Evolutionary conservation across 1,140 invertebrate species (phyloP), one percentile per base, ranked within the genome.

Genomic region (Drosophila pseudoananassae): DNA sequence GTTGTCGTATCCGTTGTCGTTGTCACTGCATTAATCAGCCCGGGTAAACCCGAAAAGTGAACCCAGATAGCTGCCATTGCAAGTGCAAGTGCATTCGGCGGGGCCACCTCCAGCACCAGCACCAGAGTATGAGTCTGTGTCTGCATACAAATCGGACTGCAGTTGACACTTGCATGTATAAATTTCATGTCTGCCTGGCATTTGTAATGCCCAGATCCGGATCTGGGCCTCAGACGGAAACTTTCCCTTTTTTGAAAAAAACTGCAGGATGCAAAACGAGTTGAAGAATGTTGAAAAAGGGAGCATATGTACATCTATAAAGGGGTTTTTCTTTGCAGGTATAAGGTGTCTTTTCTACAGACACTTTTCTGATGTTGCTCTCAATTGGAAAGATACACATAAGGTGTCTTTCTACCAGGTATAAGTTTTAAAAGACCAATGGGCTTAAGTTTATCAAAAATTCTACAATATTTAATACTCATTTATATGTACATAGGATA

Each of bases 131-230:
- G 23, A 15, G 55, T 29, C 68, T 54, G 38, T 64, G 72, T 57
- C 72, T 75, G 72, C 72, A 87, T 88, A 87, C 78, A 78, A 87
- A 87, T 82, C 74, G 74, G 33, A 65, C 45, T 70, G 77, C 73
- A 77, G 82, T 76, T 87, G 82, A 87, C 82, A 85, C 65, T 76
- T 74, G 70, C 80, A 61, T 69, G 74, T 64, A 72, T 71, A 70
- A 72, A 58, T 70, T 76, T 49, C 72, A 73, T 78, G 78, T 58
- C 57, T 78, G 78, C 52, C 53, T 71, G 60, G 83, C 82, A 82
- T 85, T 85, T 85, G 69, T 82, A 85, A 87, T 85, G 64, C 50
- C 52, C 54, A 84, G 80, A 83, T 85, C 81, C 69, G 55, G 56
- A 78, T 52, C 66, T 81, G 45, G 52, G 46, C 43, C 9, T 7